Evolutionary conservation across 2,797 vertebrate genomes (phyloP), one percentile per base, ranked within the genome.

Genomic region (Karalla daura): DNA sequence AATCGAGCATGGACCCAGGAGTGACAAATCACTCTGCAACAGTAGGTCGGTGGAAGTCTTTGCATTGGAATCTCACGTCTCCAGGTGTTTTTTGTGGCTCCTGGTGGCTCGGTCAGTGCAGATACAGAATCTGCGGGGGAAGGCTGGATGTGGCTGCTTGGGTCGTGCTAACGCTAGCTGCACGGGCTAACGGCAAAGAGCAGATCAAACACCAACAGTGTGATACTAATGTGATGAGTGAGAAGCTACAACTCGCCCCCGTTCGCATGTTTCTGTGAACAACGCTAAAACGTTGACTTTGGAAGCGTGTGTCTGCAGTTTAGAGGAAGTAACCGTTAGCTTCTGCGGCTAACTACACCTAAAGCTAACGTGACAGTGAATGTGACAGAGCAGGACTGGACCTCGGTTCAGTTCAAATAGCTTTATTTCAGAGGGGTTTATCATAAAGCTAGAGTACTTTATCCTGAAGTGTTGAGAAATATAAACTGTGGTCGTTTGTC

Each of bases 1-100:
- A 14, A 63, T 52, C 3, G 30, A 80, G 49, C 58, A 90, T 91
- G 88, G 86, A 51, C n/a, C 28, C 4, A 7, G 36, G 40, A 32
- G 35, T 17, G 17, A 9, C 15, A 12, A 61, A 50, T 23, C 14
- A 1, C 4, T n/a, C 32, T 41, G 40, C 25, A 68, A 66, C 7
- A 14, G 67, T 30, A 89, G 83, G 81, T 89, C 15, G 0, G 81
- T 78, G n/a, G 17, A 58, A 20, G 25, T 18, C 6, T 5, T 60
- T 35, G 17, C 2, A 11, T 23, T 24, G 0, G 9, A 18, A n/a
- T 20, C 15, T 1, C 0, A 21, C 5, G 5, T 12, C 1, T 43
- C 37, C 17, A 1, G 3, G 1, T 13, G 5, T 11, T 17, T n/a
- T 5, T 5, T 39, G 55, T 6, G 4, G 10, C 17, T 5, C 4